Base-by-base conservation (phyloP, 2,797 vertebrate genomes). In the Brotula barbata region DNA sequence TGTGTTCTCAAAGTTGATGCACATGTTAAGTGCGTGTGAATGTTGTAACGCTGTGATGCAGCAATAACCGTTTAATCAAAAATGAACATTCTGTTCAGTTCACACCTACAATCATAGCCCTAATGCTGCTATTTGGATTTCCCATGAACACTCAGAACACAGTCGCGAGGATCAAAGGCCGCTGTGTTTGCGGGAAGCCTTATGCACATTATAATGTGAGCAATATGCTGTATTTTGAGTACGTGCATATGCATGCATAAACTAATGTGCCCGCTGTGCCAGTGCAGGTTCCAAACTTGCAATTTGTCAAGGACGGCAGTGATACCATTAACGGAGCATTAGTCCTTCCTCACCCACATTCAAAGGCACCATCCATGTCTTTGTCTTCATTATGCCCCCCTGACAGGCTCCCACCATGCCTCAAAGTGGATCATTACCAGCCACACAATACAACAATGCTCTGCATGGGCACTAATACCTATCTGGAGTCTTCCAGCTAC, bases 371-470 rank as follows among this genome's bases (percentile, higher is more conserved):
- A 53, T 62, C 53, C 59, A 40, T 60, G 41, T 46, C 57, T 81
- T 73, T 78, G 69, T 81, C 79, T 78, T 81, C 75, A 78, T 81
- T 78, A n/a, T n/a, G n/a, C 36, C 58, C 53, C 64, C 34, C 17
- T 72, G 78, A 78, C 78, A 78, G 73, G 64, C 75, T 75, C 62
- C 58, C 55, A 72, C 55, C 68, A 48, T 39, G 57, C 39, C 55
- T 57, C 62, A 81, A 64, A 75, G 75, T 73, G 63, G 72, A 54
- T 69, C 67, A 78, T 81, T 78, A 78, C 65, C 14, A 3, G 62
- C 36, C 54, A 44, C 53, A 16, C 45, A 56, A 70, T 25, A 62
- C 39, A 15, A 41, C 46, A 34, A 66, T 63, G 59, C 71, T 65
- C 25, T 12, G 13, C 6, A 6, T 43, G 66, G 65, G 63, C 59